These are phyloP conservation scores for Linnaemya tessellans DNA, from an alignment of 2,888 invertebrate species.

Conservation along the genomic window DNA sequence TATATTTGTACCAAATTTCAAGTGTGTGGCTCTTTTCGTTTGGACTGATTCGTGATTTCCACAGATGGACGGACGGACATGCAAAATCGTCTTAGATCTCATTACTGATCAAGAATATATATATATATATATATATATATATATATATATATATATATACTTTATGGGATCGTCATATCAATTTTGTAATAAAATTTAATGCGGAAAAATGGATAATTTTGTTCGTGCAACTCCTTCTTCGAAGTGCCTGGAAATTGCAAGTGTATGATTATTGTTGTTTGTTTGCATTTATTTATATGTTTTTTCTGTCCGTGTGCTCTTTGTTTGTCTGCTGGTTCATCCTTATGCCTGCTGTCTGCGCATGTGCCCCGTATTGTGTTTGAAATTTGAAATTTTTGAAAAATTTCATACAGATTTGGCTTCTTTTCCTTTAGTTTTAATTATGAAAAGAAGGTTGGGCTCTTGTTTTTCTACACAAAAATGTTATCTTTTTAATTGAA, in stretches of 20 bases:
- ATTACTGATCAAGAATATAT: too few relatives aligned
- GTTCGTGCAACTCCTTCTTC: slow-evolving; percentile 21
- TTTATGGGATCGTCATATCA: too few relatives aligned
- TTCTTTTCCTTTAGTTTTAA: slow-evolving; percentile 66
- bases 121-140: too few relatives aligned
- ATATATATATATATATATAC: too few relatives aligned
- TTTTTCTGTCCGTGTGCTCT: slow-evolving; percentile 39
- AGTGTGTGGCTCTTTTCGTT: too few relatives aligned
- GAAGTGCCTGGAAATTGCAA: slow-evolving; percentile 19
- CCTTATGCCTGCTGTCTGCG: slow-evolving; percentile 30
- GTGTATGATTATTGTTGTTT: slow-evolving; percentile 47
- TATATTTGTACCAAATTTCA: too few relatives aligned
- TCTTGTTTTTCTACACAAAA: slow-evolving; percentile 69
- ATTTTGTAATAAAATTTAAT: too few relatives aligned
- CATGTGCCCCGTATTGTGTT: slow-evolving; percentile 40
- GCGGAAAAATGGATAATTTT: neutral
- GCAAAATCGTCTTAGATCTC: too few relatives aligned
- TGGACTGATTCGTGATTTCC: too few relatives aligned
- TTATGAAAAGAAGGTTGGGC: slow-evolving; percentile 73
- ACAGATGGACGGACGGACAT: too few relatives aligned
- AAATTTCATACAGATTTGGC: slow-evolving; percentile 51
- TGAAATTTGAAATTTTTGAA: slow-evolving; percentile 35
- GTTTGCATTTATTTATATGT: slow-evolving; percentile 44
- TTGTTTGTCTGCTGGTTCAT: slow-evolving; percentile 31
- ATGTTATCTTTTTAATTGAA: slow-evolving; percentile 72